These are phyloP conservation scores for Nesoenas mayeri DNA, from an alignment of 2,113 vertebrate genomes.

Conservation along the genomic window DNA sequence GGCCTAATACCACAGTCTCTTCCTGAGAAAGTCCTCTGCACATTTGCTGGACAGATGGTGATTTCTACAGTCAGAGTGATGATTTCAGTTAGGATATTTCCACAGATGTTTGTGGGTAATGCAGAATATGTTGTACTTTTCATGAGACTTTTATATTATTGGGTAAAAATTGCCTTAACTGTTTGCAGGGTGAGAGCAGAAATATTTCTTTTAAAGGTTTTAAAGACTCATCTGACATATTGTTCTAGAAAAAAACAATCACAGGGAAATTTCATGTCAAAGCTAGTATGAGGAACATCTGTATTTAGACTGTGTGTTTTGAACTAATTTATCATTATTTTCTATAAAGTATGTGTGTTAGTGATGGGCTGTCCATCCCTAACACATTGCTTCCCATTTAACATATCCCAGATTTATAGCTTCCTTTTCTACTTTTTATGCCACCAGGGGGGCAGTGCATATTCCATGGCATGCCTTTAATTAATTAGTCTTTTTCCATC, in stretches of 20 bases:
- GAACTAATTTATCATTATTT: not conserved
- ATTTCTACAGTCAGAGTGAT: not conserved
- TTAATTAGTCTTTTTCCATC: slow-evolving; percentile 44
- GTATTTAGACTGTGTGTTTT: not conserved
- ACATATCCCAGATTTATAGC: not conserved
- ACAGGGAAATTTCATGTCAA: not conserved
- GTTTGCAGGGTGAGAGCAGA: not conserved
- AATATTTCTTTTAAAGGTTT: not conserved
- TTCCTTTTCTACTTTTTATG: slow-evolving; percentile 4
- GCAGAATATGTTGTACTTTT: not conserved
- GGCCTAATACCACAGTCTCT: not conserved
- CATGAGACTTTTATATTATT: not conserved
- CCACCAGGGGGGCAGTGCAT: not conserved
- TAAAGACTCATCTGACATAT: not conserved
- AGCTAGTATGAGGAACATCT: not conserved
- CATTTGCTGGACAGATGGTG: not conserved
- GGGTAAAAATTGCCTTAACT: not conserved
- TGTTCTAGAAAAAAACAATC: not conserved
- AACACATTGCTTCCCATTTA: not conserved
- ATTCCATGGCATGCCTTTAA: not conserved
- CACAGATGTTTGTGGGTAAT: slow-evolving; percentile 14
- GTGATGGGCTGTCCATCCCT: not conserved
- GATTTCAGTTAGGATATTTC: not conserved
- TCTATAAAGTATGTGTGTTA: not conserved
- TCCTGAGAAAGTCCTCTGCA: not conserved